Evolutionary conservation across 1,140 invertebrate species (phyloP), one percentile per base, ranked within the genome.

Genomic region (Hyles euphorbiae): DNA sequence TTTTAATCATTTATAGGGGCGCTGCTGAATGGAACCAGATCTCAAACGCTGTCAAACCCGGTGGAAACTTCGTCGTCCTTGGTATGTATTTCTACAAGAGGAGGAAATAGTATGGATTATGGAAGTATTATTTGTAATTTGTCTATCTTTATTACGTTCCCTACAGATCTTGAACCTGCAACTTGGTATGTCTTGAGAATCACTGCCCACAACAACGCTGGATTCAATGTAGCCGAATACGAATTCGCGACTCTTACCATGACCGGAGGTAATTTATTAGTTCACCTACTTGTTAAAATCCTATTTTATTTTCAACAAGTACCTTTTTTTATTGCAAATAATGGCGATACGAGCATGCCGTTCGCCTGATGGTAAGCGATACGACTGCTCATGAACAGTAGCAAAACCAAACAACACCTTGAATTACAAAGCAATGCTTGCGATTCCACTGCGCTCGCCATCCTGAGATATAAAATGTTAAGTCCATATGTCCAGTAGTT

Each of bases 161-260:
- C 70, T 72, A 5, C 50, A 88, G 97, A 98, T 79, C 88, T 99
- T 65, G 96, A 96, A 72, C 96, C 97, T 0, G 97, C 96, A 7
- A 97, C 94, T 22, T 98, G 97, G 96, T 98, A 98, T 81, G 93
- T 96, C 65, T 88, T 97, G 9, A 91, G 95, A 40, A 97, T 99
- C 12, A 98, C 96, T 3, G 97, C 97, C 22, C 96, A 98, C 87
- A 99, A 98, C 78, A 98, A 98, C 76, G 97, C 97, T 54, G 98
- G 97, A 47, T 97, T 97, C 68, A 96, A 96, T 32, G 96, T 98
- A 40, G 96, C 96, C 50, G 95, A 98, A 92, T 96, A 97, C 76
- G 96, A 97, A 90, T 98, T 98, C 86, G 96, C 96, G 11, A 99
- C 98, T 9, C 91, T 99, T 6, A 98, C 97, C 22, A 93, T 96